Conservation (phyloP, 2,888 invertebrate genomes). For the Mesorhabditis spiculigera region DNA sequence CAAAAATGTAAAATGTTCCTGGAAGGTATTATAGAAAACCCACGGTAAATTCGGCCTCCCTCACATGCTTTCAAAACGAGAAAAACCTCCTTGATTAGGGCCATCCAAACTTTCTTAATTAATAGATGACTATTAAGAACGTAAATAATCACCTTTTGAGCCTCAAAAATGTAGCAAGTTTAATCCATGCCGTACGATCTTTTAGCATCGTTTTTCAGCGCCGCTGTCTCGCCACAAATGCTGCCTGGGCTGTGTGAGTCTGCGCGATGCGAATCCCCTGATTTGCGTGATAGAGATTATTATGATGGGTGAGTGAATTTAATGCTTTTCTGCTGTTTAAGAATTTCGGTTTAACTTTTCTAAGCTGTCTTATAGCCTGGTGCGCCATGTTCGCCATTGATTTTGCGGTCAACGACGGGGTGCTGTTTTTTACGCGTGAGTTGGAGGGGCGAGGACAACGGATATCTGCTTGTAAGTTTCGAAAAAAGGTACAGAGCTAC, state of each 20-base stretch:
- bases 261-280: constrained; percentile 32
- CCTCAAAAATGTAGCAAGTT: background rate
- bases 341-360: too few relatives aligned
- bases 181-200: background rate
- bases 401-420: constrained; percentile 29
- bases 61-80: too few relatives aligned
- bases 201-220: constrained; percentile 29
- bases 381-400: constrained; percentile 27
- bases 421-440: constrained; percentile 28
- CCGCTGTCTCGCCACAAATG: constrained; percentile 35
- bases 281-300: constrained; percentile 33
- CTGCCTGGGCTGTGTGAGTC: constrained; percentile 34
- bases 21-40: too few relatives aligned
- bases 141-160: too few relatives aligned
- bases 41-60: too few relatives aligned
- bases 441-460: constrained; percentile 27
- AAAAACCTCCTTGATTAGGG: too few relatives aligned
- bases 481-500: background rate
- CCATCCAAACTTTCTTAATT: too few relatives aligned
- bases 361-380: constrained; percentile 17
- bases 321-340: constrained; percentile 10
- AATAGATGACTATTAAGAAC: too few relatives aligned
- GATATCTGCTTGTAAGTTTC: background rate
- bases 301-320: constrained; percentile 16
- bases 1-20: too few relatives aligned